Conservation (phyloP, 2,888 invertebrate species). For the Polyommatus iphigenia region DNA sequence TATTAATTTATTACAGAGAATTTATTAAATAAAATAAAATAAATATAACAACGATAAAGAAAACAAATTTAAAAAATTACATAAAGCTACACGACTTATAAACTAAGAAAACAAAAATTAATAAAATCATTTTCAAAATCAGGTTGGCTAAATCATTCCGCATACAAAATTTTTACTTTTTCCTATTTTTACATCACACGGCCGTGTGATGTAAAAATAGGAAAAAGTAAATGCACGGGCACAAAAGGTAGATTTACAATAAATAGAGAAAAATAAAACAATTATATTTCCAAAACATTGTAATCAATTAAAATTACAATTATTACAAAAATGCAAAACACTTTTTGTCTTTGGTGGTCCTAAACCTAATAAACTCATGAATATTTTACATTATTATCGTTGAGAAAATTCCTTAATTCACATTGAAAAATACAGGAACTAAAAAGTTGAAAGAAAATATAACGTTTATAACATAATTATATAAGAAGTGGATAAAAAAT, state of each 20-base stretch:
- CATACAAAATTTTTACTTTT: conserved; percentile 14
- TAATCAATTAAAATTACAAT: conserved; percentile 41
- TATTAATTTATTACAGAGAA: conserved; percentile 48
- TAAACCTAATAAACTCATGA: conserved; percentile 29
- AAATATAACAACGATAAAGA: conserved; percentile 42
- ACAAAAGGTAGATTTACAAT: too few species aligned
- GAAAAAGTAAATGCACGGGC: too few species aligned
- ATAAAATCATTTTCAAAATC: conserved; percentile 26
- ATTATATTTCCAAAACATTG: conserved; percentile 28
- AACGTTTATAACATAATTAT: background rate
- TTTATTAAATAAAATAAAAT: conserved; percentile 51
- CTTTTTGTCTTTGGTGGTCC: conserved; percentile 38
- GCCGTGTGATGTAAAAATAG: too few species aligned
- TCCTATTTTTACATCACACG: background rate
- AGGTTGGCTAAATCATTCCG: conserved; percentile 30
- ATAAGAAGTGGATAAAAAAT: background rate
- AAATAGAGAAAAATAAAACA: conserved; percentile 31
- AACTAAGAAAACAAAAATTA: conserved; percentile 22
- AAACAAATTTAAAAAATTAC: conserved; percentile 54
- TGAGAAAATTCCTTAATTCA: background rate
- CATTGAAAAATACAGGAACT: background rate
- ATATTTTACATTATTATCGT: conserved; percentile 4
- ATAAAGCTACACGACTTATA: conserved; percentile 41
- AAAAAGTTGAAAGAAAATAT: background rate
- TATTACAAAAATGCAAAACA: conserved; percentile 53